Conservation (phyloP, 2,888 invertebrate genomes). For the Agapostemon virescens region DNA sequence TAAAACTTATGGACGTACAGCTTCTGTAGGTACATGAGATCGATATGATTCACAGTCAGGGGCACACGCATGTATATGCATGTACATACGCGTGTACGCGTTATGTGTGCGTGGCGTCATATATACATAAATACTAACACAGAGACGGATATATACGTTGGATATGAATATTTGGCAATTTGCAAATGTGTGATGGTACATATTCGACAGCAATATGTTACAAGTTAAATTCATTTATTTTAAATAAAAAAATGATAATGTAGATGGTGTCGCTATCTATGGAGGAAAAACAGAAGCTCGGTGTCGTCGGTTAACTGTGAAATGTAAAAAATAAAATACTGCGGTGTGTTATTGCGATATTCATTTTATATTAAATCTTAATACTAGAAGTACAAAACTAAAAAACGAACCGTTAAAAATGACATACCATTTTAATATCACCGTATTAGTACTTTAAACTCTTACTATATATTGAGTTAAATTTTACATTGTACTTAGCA, state of each 20-base stretch:
- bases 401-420: conserved; percentile 7
- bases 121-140: not conserved
- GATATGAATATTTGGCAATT: not conserved
- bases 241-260: not conserved
- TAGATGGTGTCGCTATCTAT: not conserved
- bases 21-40: not conserved
- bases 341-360: conserved; percentile 15
- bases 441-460: conserved; percentile 6
- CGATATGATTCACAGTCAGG: not conserved
- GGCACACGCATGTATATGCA: not conserved
- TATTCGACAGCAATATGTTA: not conserved
- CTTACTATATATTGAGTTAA: conserved; percentile 37
- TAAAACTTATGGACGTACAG: not conserved
- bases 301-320: not conserved
- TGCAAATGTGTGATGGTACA: not conserved
- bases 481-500: not conserved
- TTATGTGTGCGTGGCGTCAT: not conserved
- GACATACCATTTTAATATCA: conserved; percentile 15
- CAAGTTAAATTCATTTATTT: not conserved
- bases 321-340: not conserved
- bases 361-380: not conserved
- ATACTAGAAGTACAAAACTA: not conserved
- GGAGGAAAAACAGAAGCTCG: not conserved
- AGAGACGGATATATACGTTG: not conserved
- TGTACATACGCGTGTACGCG: no score